These are phyloP conservation scores for Zootoca vivipara DNA, from an alignment of 2,113 vertebrate genomes.

Conservation along the genomic window DNA sequence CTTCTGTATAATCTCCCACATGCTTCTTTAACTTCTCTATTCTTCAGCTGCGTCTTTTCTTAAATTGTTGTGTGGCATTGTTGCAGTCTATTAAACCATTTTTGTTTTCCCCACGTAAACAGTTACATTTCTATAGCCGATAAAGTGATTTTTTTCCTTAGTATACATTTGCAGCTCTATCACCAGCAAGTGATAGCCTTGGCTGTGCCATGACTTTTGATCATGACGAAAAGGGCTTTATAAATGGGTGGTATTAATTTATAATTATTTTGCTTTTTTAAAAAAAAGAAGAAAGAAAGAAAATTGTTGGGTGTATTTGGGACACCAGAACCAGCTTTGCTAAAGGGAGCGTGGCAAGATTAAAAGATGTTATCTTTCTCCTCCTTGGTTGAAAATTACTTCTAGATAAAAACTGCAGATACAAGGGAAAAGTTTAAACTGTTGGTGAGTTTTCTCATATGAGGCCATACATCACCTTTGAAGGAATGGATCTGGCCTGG, in stretches of 20 bases:
- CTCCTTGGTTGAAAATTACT: conserved; percentile 52
- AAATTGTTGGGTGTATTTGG: conserved; percentile 5
- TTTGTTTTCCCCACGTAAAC: conserved; percentile 23
- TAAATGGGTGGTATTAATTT: conserved; percentile 39
- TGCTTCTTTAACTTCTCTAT: fast-evolving
- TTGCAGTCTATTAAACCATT: conserved; percentile 25
- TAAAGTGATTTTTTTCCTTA: background rate
- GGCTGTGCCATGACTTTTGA: conserved; percentile 23
- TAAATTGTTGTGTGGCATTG: background rate
- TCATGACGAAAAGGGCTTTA: conserved; percentile 18
- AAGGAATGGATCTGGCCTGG: conserved; percentile 34
- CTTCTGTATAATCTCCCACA: background rate
- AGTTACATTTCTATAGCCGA: background rate
- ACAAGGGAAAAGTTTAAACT: conserved; percentile 52
- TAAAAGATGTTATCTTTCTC: conserved; percentile 44
- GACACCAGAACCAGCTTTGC: conserved; percentile 12
- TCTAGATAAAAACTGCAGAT: conserved; percentile 59
- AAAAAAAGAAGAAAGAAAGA: conserved; percentile 39
- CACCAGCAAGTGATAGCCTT: conserved; percentile 27
- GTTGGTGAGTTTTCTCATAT: conserved; percentile 30
- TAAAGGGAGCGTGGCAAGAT: conserved; percentile 20
- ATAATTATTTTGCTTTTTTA: conserved; percentile 32
- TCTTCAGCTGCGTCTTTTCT: background rate
- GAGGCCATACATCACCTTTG: conserved; percentile 49
- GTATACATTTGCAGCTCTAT: conserved; percentile 16